phyloP scores from a whole-genome alignment of 2,113 vertebrate species.

The Ptilonorhynchus violaceus region DNA sequence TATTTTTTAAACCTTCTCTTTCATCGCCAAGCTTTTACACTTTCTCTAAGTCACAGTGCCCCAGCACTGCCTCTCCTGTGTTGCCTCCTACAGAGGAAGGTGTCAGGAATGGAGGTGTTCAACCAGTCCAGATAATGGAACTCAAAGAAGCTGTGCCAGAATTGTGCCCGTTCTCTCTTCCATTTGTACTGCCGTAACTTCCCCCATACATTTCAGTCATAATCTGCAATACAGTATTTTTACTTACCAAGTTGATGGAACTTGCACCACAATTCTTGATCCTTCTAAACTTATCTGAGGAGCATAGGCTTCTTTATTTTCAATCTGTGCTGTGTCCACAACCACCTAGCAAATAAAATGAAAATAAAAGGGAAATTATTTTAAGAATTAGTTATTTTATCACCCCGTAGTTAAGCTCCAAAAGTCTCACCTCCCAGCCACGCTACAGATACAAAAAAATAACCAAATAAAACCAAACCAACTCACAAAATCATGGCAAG shows the following conservation, averaged over 20 bases:
- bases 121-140: not conserved
- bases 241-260: slow-evolving; percentile 95
- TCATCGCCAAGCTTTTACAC: not conserved
- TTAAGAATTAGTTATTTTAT: not conserved
- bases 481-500: fast-evolving
- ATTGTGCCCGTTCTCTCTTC: not conserved
- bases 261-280: slow-evolving; percentile 92
- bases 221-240: not conserved
- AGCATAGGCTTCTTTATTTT: slow-evolving; percentile 97
- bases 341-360: slow-evolving; percentile 82
- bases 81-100: not conserved
- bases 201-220: not conserved
- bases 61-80: not conserved
- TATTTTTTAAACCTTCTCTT: not conserved
- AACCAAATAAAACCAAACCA: not conserved
- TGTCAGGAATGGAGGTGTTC: not conserved
- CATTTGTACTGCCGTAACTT: not conserved
- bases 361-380: not conserved
- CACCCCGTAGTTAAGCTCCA: not conserved
- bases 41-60: not conserved
- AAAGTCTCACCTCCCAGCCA: not conserved
- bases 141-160: not conserved
- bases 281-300: slow-evolving; percentile 97
- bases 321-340: slow-evolving; percentile 97
- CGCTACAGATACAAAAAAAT: not conserved